Evolutionary conservation across 2,113 vertebrate species (phyloP), one percentile per base, ranked within the genome.

Genomic region (Acrocephalus arundinaceus): DNA sequence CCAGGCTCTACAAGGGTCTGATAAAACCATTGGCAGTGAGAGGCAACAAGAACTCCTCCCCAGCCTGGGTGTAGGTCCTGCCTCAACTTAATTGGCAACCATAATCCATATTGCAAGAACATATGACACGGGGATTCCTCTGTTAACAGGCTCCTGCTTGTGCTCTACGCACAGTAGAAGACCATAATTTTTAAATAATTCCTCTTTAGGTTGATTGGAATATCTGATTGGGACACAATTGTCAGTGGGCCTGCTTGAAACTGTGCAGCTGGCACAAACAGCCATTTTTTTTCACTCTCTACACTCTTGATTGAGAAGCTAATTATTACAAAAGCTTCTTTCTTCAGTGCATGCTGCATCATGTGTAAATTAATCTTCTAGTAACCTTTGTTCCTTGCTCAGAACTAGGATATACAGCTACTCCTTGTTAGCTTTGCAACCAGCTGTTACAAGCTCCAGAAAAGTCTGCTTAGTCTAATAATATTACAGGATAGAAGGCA

Each of bases 311-410:
- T 10, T 74, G 58, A 93, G 68, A 43, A 85, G 80, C 65, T 90
- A 93, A 90, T 84, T 92, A 93, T 63, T 90, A 86, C 51, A 79
- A 92, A 96, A 86, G 55, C 76, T 67, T 46, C 76, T 77, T 90
- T 94, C 80, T 87, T 81, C 61, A 72, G 35, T 22, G 48, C 21
- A 16, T 37, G 73, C 80, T 85, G 65, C 57, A 84, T 77, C 33
- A 45, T 25, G 31, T 72, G 84, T 84, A 84, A 92, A 87, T 59
- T 77, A 85, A 82, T 85, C 81, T 87, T 65, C 24, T 57, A 73
- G 77, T 58, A 95, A 92, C 66, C 58, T 93, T 85, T 85, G 67
- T 67, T 83, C 68, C 41, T 85, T 65, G 10, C 28, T 76, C 73
- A 82, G 62, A 89, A 62, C 49, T 62, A 87, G 78, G 54, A 54